phyloP scores from a whole-genome alignment of 1,140 invertebrate genomes.

The Megalopta genalis region DNA sequence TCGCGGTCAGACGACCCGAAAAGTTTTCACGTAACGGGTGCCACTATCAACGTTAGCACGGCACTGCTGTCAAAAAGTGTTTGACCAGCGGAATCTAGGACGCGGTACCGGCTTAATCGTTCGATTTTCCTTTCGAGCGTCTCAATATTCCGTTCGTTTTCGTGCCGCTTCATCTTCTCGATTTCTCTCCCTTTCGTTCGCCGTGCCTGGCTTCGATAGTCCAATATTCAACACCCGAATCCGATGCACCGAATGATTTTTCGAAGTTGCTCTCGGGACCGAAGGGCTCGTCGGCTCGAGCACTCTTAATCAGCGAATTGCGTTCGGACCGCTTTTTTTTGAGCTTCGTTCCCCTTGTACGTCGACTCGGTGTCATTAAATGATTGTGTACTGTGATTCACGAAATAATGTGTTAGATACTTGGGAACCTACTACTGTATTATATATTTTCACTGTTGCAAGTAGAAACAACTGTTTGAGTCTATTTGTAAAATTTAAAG shows the following conservation, averaged over 20 bases:
- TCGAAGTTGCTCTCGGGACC: constrained; percentile 5
- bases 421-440: background rate
- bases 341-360: background rate
- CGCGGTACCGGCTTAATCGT: constrained; percentile 47
- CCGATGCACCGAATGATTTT: background rate
- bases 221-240: background rate
- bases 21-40: background rate
- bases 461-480: background rate
- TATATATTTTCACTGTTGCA: background rate
- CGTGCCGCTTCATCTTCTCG: background rate
- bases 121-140: constrained; percentile 37
- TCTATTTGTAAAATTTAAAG: background rate
- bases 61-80: constrained; percentile 53
- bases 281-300: constrained; percentile 10
- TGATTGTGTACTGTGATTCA: background rate
- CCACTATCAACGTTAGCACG: constrained; percentile 15
- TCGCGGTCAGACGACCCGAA: background rate
- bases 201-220: background rate
- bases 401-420: background rate
- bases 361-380: constrained; percentile 13
- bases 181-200: background rate
- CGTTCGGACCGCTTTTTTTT: constrained; percentile 28
- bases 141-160: background rate
- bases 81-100: constrained; percentile 38
- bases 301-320: constrained; percentile 34